Conservation (phyloP, 2,797 vertebrate species). For the Macroramphosus scolopax region DNA sequence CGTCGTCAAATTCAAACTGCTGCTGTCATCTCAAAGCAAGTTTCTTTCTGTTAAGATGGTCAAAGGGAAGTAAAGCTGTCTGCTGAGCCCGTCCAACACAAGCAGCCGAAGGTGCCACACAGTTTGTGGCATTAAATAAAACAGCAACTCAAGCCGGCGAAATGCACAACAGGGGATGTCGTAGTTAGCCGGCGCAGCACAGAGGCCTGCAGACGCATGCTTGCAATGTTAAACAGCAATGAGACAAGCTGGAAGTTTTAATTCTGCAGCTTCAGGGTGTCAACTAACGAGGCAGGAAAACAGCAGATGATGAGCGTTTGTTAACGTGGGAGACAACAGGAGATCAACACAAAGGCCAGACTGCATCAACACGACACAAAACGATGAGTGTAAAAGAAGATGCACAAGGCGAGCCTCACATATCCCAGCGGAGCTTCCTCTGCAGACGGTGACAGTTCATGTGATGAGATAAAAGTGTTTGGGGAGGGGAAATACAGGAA, state of each 20-base stretch:
- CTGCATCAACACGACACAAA: constrained; percentile 9
- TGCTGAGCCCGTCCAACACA: background rate
- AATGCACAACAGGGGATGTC: constrained; percentile 1
- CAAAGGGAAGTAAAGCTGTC: no score
- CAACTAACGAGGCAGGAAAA: background rate
- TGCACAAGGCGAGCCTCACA: constrained; percentile 78
- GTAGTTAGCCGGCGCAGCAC: background rate
- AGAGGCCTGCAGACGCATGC: constrained; percentile 7
- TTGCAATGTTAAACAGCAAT: background rate
- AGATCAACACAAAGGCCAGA: no score
- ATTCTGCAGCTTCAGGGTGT: background rate
- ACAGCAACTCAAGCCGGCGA: no score
- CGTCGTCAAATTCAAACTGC: no score
- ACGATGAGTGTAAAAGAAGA: constrained; percentile 33
- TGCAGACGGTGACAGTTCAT: constrained; percentile 72
- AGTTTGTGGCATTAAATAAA: no score
- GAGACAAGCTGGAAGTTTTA: background rate
- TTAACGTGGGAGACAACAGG: no score
- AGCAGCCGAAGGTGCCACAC: no score
- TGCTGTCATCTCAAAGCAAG: no score
- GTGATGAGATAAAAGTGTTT: constrained; percentile 35
- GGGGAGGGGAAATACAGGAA: constrained; percentile 20
- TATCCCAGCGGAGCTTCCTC: constrained; percentile 86
- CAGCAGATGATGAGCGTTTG: no score
- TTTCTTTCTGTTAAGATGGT: no score